phyloP scores from a whole-genome alignment of 2,888 invertebrate genomes.

The Didymodactylos carnosus region DNA sequence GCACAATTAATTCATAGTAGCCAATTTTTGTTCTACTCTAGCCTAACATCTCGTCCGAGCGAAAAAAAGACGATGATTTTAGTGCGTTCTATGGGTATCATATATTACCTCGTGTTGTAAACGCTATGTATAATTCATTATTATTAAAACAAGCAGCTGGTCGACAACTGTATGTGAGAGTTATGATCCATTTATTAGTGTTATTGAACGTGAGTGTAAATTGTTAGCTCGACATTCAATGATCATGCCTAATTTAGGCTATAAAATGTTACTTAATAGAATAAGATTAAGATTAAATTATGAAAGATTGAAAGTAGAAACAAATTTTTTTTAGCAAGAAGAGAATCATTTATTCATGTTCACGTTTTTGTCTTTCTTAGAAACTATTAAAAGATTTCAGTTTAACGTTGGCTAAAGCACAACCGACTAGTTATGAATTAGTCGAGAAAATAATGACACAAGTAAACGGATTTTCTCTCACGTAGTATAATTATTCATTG shows the following conservation, averaged over 20 bases:
- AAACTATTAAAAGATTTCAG: background rate
- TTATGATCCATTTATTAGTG: background rate
- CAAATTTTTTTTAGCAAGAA: no score
- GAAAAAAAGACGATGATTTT: no score
- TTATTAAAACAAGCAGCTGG: background rate
- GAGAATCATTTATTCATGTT: no score
- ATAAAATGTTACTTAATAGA: background rate
- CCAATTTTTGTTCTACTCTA: no score
- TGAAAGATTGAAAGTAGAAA: background rate
- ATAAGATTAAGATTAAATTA: background rate
- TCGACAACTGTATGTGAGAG: background rate
- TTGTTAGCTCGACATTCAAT: background rate
- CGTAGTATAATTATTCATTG: no score
- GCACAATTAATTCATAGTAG: no score
- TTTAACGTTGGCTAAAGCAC: background rate
- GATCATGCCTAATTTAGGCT: background rate
- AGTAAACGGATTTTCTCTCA: background rate
- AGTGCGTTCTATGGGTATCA: no score
- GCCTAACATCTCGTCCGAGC: no score
- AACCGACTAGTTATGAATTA: background rate
- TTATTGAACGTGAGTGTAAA: background rate
- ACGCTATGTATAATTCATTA: background rate
- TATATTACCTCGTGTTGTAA: background rate
- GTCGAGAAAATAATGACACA: background rate
- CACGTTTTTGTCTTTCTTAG: no score